phyloP scores from a whole-genome alignment of 2,888 invertebrate species.

The Macrosiphum euphorbiae region DNA sequence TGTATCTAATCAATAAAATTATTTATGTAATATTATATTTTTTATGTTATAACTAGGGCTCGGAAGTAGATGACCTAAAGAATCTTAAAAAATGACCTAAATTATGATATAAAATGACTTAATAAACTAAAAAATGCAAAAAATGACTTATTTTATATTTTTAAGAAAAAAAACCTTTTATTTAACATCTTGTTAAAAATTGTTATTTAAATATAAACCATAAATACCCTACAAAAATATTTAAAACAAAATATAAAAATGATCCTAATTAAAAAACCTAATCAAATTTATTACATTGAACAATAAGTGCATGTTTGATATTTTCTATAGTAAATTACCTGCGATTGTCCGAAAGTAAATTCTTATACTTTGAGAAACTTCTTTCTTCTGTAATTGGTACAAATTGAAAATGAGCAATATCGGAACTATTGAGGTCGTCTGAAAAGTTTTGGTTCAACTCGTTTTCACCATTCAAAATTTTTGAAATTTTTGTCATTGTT shows the following conservation, averaged over 20 bases:
- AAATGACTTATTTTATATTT: too few species aligned
- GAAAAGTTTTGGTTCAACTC: slow-evolving; percentile 6
- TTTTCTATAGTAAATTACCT: neutral
- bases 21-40: too few species aligned
- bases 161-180: too few species aligned
- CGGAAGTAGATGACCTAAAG: slow-evolving; percentile 39
- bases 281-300: slow-evolving; percentile 46
- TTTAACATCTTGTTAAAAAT: slow-evolving; percentile 25
- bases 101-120: slow-evolving; percentile 37
- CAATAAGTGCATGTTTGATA: slow-evolving; percentile 22
- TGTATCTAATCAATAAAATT: too few species aligned
- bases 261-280: slow-evolving; percentile 8
- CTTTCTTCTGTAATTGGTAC: slow-evolving; percentile 25
- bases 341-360: slow-evolving; percentile 13
- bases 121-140: neutral
- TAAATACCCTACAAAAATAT: slow-evolving; percentile 22
- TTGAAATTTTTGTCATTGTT: slow-evolving; percentile 27
- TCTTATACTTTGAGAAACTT: slow-evolving; percentile 11
- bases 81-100: slow-evolving; percentile 29
- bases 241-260: slow-evolving; percentile 45
- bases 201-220: neutral
- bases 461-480: slow-evolving; percentile 41
- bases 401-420: slow-evolving; percentile 46
- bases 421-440: slow-evolving; percentile 17
- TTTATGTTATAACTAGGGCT: slow-evolving; percentile 9